These are phyloP conservation scores for Drosophila tsacasi DNA, from an alignment of 1,140 invertebrate genomes.

Conservation along the genomic window DNA sequence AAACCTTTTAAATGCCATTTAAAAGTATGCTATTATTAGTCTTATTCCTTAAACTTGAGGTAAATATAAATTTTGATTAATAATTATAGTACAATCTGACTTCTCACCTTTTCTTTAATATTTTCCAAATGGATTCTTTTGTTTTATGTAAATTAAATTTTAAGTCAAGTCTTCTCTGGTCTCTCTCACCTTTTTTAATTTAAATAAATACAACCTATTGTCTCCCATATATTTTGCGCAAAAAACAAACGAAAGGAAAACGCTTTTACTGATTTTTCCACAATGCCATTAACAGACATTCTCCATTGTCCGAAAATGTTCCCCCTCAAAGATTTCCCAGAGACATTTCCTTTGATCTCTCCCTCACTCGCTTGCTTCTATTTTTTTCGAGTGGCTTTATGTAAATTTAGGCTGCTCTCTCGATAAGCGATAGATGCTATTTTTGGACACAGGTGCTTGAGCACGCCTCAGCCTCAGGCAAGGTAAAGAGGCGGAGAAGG, in stretches of 20 bases:
- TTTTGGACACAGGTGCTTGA: conserved; percentile 37
- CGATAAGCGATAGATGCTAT: conserved; percentile 45
- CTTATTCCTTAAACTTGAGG: background rate
- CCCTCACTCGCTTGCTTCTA: background rate
- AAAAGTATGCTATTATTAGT: background rate
- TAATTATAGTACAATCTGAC: no score
- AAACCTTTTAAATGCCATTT: no score
- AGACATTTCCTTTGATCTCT: conserved; percentile 42
- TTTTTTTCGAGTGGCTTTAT: conserved; percentile 10
- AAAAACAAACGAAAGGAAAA: background rate
- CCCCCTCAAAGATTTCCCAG: conserved; percentile 4
- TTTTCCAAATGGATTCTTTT: background rate
- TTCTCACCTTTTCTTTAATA: background rate
- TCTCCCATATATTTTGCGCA: background rate
- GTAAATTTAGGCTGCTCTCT: conserved; percentile 50
- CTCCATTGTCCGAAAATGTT: conserved; percentile 3
- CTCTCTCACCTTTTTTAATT: background rate
- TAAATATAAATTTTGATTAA: background rate
- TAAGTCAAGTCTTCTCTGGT: background rate
- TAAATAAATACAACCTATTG: background rate
- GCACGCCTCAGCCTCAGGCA: conserved; percentile 28
- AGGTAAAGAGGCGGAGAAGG: background rate
- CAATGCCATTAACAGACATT: conserved; percentile 17
- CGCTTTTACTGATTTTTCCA: conserved; percentile 3
- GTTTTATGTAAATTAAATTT: background rate